Conservation (phyloP, 2,888 invertebrate genomes). For the Nemoura dubitans region DNA sequence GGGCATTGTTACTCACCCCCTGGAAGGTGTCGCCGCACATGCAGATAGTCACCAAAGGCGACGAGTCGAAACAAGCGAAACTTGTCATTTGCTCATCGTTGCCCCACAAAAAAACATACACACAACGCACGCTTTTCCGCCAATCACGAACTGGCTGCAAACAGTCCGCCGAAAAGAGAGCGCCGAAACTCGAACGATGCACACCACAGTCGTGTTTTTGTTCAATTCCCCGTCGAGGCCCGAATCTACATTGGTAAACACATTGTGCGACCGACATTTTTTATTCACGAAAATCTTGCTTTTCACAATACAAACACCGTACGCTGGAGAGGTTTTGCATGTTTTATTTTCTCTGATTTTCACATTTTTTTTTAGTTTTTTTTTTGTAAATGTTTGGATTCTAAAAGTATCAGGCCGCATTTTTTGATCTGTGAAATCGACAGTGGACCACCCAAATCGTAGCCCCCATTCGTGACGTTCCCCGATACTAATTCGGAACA, state of each 20-base stretch:
- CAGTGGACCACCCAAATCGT: background rate
- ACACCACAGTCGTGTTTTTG: background rate
- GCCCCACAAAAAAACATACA: background rate
- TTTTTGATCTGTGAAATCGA: background rate
- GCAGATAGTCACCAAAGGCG: conserved; percentile 48
- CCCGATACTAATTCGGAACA: background rate
- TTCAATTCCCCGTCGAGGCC: background rate
- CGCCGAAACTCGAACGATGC: background rate
- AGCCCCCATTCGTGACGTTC: background rate
- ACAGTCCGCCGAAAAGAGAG: background rate
- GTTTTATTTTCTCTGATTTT: background rate
- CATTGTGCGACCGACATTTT: background rate
- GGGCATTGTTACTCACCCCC: conserved; percentile 8
- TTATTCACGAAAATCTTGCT: background rate
- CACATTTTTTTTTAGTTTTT: background rate
- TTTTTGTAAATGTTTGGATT: background rate
- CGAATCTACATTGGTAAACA: background rate
- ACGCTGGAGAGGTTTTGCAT: background rate
- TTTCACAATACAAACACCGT: background rate
- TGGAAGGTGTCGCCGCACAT: conserved; percentile 47
- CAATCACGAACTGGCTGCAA: background rate
- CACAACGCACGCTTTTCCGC: background rate
- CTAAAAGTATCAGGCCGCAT: background rate
- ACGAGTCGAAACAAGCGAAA: conserved; percentile 44
- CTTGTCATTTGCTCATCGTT: conserved; percentile 36